These are phyloP conservation scores for Drosophila tristis DNA, from an alignment of 1,140 invertebrate genomes.

Conservation along the genomic window DNA sequence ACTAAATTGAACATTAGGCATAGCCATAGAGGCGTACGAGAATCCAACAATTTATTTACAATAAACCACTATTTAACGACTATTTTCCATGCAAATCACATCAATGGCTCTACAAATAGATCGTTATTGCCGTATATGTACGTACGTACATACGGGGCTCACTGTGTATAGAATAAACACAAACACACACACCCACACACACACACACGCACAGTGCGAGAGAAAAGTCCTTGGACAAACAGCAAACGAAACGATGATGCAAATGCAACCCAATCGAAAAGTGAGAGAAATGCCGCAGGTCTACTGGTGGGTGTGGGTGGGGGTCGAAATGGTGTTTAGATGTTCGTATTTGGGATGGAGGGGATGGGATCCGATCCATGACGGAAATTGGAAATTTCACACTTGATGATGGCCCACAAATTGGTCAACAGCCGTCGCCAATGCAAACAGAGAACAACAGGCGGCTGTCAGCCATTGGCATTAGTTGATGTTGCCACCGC, in stretches of 20 bases:
- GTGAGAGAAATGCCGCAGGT: constrained; percentile 26
- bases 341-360: background rate
- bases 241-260: constrained; percentile 49
- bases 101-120: constrained; percentile 57
- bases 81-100: constrained; percentile 45
- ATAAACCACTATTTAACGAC: constrained; percentile 28
- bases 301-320: background rate
- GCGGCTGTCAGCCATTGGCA: constrained; percentile 61
- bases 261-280: constrained; percentile 45
- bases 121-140: constrained; percentile 35
- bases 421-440: constrained; percentile 69
- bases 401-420: constrained; percentile 80
- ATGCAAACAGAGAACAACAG: constrained; percentile 37
- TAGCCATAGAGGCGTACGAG: background rate
- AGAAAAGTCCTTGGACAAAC: constrained; percentile 54
- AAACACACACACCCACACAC: too few species aligned
- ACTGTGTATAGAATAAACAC: constrained; percentile 25
- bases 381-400: constrained; percentile 80
- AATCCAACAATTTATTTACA: constrained; percentile 37
- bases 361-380: constrained; percentile 23
- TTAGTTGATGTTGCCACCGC: constrained; percentile 23
- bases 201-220: background rate
- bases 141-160: constrained; percentile 17
- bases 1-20: constrained; percentile 21
- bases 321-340: background rate